phyloP scores from a whole-genome alignment of 1,140 invertebrate species.

The Venturia canescens region DNA sequence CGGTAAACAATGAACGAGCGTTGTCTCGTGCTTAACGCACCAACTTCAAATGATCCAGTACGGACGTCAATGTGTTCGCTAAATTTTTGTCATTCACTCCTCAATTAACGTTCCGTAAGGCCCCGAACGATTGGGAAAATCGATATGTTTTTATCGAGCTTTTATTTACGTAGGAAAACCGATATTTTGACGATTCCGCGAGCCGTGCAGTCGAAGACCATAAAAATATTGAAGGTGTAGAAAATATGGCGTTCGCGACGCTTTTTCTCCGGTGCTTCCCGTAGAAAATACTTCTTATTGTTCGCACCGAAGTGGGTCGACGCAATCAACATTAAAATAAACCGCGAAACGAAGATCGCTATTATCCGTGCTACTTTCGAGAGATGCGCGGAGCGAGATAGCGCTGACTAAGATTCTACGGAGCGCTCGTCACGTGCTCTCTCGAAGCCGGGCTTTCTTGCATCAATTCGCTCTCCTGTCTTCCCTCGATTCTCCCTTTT shows the following conservation, averaged over 20 bases:
- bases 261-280: background rate
- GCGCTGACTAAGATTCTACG: background rate
- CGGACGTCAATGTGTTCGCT: no score
- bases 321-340: conserved; percentile 19
- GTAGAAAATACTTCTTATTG: conserved; percentile 28
- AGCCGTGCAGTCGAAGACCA: no score
- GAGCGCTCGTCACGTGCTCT: conserved; percentile 14
- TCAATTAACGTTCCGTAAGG: no score
- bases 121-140: no score
- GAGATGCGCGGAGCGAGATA: background rate
- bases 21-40: no score
- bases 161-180: no score
- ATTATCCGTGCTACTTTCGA: conserved; percentile 31
- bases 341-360: conserved; percentile 23
- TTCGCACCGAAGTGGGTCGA: background rate
- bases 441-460: conserved; percentile 16
- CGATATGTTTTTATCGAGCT: no score
- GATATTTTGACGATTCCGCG: no score
- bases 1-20: no score
- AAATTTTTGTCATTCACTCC: no score
- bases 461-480: background rate
- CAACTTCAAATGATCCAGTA: no score
- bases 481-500: background rate
- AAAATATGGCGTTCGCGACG: background rate
- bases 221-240: background rate